Conservation (phyloP, 2,888 invertebrate genomes). For the Nematopogon swammerdamellus region DNA sequence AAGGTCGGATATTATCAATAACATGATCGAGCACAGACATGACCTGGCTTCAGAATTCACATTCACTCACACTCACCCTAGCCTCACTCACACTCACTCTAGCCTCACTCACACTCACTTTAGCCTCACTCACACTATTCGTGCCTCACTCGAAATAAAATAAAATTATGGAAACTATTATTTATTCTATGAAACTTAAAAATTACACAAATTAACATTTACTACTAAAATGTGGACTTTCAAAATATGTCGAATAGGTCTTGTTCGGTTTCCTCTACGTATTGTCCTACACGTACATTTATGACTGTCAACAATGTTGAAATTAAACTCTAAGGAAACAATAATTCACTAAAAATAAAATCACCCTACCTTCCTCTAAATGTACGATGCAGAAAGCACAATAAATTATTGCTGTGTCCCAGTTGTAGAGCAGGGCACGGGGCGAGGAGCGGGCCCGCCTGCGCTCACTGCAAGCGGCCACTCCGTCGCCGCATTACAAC, state of each 20-base stretch:
- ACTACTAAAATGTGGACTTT: not conserved
- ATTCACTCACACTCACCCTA: no score
- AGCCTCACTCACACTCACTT: no score
- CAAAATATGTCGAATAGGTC: no score
- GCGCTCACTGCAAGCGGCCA: not conserved
- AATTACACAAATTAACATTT: not conserved
- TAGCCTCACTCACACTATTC: no score
- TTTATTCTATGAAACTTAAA: not conserved
- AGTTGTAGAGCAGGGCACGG: not conserved
- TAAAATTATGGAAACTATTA: not conserved
- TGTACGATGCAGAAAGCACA: not conserved
- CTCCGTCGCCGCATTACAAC: constrained; percentile 32
- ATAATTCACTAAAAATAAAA: not conserved
- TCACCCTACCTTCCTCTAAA: not conserved
- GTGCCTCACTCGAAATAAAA: not conserved
- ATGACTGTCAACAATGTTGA: not conserved
- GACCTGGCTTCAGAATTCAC: no score
- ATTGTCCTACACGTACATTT: not conserved
- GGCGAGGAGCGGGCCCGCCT: not conserved
- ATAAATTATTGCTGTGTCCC: not conserved
- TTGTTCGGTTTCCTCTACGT: not conserved
- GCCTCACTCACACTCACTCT: no score
- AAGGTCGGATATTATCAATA: no score
- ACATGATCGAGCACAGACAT: no score
- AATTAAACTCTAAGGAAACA: not conserved